These are phyloP conservation scores for Acrocephalus arundinaceus DNA, from an alignment of 2,113 vertebrate genomes.

Conservation along the genomic window DNA sequence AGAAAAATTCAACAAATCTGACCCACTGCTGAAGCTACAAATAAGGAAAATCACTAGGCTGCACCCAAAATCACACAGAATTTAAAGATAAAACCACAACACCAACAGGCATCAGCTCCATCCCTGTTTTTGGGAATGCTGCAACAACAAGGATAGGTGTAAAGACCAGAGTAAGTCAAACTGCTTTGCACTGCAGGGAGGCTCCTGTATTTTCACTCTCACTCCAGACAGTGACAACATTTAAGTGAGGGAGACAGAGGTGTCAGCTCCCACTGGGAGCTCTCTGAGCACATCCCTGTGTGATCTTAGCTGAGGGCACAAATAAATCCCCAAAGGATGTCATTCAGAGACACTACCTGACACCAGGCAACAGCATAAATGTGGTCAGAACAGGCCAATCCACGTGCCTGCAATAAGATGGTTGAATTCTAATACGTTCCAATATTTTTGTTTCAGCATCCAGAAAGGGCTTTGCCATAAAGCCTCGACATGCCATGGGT, in stretches of 20 bases:
- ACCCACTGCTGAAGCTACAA: neutral
- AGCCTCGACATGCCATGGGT: fast-evolving
- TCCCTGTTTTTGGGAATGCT: neutral
- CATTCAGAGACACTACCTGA: neutral
- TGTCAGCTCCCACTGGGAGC: neutral
- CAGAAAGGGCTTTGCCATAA: neutral
- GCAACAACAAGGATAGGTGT: neutral
- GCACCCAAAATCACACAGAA: neutral
- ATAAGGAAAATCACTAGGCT: neutral
- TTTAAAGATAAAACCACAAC: neutral
- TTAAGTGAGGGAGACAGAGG: neutral
- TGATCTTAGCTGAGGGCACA: neutral
- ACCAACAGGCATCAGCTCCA: neutral
- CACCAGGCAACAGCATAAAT: neutral
- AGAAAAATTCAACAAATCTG: neutral
- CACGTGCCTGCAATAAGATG: neutral
- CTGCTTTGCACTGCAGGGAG: neutral
- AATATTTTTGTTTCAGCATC: neutral
- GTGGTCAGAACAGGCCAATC: neutral
- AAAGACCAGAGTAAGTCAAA: neutral
- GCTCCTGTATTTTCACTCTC: neutral
- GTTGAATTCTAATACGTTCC: neutral
- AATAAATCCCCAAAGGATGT: neutral
- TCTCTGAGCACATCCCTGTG: neutral
- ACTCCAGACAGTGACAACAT: neutral